These are phyloP conservation scores for Gorilla gorilla DNA, from an alignment of 2,113 vertebrate species.

Conservation along the genomic window DNA sequence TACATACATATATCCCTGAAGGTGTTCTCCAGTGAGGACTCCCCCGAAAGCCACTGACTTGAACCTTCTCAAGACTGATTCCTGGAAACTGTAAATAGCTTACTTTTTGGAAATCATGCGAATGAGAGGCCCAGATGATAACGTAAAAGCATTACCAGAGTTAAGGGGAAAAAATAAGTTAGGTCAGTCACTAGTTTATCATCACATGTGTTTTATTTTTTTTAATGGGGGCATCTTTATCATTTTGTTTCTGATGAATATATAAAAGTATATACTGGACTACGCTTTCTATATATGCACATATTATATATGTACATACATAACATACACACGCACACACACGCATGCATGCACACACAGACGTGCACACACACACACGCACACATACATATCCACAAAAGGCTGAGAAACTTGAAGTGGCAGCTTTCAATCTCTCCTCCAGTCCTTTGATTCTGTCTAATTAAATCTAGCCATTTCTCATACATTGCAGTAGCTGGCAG, in stretches of 20 bases:
- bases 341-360: neutral
- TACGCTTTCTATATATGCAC: neutral
- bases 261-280: neutral
- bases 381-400: neutral
- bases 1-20: neutral
- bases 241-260: neutral
- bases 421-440: neutral
- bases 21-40: neutral
- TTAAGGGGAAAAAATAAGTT: neutral
- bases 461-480: conserved; percentile 53
- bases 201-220: neutral
- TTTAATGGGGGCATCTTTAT: neutral
- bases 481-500: neutral
- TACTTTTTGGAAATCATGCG: neutral
- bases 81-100: neutral
- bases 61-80: neutral
- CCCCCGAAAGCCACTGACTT: neutral
- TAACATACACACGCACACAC: neutral
- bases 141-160: neutral
- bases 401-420: neutral
- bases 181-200: neutral
- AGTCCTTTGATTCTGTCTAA: conserved; percentile 13
- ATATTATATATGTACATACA: neutral
- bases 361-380: rapidly evolving
- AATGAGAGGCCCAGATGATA: neutral